These are phyloP conservation scores for Beris chalybata DNA, from an alignment of 2,888 invertebrate species.

Conservation along the genomic window DNA sequence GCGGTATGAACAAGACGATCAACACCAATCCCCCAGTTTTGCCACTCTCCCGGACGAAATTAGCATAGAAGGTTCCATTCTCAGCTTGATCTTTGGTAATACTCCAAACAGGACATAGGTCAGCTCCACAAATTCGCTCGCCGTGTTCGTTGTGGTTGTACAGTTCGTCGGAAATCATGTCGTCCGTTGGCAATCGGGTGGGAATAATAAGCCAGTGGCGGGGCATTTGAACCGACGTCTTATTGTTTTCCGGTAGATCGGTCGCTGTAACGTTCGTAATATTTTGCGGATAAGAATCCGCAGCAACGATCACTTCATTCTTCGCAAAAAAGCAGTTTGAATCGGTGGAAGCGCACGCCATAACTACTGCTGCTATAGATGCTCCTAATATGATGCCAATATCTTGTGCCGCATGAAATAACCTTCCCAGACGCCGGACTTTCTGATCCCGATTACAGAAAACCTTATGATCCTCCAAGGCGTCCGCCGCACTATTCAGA, in stretches of 20 bases:
- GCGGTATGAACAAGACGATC: constrained; percentile 52
- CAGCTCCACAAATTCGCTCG: constrained; percentile 62
- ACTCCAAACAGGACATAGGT: constrained; percentile 59
- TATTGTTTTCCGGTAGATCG: constrained; percentile 6
- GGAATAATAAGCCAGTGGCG: constrained; percentile 14
- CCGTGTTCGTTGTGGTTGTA: constrained; percentile 61
- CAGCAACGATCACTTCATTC: not conserved
- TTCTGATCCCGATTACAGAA: constrained; percentile 55
- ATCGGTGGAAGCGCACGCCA: constrained; percentile 53
- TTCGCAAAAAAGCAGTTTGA: constrained; percentile 46
- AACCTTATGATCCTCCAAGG: constrained; percentile 53
- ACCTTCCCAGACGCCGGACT: constrained; percentile 59
- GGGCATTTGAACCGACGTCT: constrained; percentile 8
- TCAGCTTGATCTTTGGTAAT: constrained; percentile 37
- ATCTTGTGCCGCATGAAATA: constrained; percentile 62
- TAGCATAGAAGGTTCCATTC: constrained; percentile 45
- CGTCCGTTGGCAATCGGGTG: constrained; percentile 25
- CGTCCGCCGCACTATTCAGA: constrained; percentile 44
- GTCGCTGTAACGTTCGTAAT: not conserved
- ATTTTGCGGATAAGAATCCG: not conserved
- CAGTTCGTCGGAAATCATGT: constrained; percentile 55
- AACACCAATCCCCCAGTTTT: constrained; percentile 48
- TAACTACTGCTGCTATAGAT: constrained; percentile 57
- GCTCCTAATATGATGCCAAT: constrained; percentile 62
- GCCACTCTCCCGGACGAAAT: constrained; percentile 48